Evolutionary conservation across 2,113 vertebrate genomes (phyloP).

Genomic region (Anoura caudifer): DNA sequence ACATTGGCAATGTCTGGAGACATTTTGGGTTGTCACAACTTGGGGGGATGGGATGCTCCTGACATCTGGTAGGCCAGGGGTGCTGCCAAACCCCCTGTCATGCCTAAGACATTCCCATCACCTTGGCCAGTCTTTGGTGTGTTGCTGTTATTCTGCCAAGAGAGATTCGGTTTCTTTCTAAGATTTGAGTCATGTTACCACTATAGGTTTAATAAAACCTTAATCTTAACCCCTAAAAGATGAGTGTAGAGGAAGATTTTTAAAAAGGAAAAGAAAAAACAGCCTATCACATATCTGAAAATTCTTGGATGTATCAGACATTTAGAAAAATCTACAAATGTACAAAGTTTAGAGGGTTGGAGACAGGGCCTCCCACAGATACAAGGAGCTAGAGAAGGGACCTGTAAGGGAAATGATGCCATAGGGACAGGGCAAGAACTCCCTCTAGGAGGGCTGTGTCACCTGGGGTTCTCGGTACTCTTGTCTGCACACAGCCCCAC

Average conservation of each 20-base stretch:
- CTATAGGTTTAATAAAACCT: neutral
- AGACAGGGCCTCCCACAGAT: neutral
- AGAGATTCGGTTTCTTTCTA: neutral
- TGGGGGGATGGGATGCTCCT: too few species aligned
- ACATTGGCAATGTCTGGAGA: neutral
- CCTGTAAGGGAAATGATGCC: neutral
- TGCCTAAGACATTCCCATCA: neutral
- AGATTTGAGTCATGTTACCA: neutral
- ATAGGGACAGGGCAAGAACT: neutral
- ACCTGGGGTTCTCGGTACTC: neutral
- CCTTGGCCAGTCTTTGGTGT: neutral
- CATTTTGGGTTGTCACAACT: neutral
- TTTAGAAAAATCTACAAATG: neutral
- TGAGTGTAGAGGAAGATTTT: neutral
- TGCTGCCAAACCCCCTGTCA: too few species aligned
- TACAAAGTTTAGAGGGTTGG: neutral
- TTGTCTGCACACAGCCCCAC: neutral
- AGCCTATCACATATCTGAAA: neutral
- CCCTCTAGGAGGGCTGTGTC: neutral
- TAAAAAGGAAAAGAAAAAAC: neutral
- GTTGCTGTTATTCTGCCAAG: neutral
- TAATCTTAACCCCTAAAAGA: neutral
- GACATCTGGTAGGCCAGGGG: neutral
- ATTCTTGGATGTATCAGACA: neutral
- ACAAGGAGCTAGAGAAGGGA: neutral